A percentile compares a stretch with the other conserved stretches of the same genome.
Conservation (phyloP, 2,797 vertebrate genomes). For the Anguilla obscura region DNA sequence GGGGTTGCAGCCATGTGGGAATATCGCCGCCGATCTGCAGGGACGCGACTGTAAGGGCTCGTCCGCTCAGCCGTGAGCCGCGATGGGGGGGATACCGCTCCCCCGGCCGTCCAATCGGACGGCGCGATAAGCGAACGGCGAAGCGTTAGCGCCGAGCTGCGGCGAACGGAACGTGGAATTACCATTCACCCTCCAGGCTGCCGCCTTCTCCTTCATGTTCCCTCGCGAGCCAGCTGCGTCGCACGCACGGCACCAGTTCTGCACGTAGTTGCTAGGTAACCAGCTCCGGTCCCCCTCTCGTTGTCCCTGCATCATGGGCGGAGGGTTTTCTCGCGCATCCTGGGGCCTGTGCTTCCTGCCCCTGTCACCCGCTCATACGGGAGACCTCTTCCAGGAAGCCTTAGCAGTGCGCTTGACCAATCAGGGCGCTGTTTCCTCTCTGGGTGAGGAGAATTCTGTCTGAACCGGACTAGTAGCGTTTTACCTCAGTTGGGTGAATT, state of each 20-base stretch:
- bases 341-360: background rate
- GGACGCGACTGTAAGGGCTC: background rate
- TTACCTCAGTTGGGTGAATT: background rate
- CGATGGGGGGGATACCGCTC: background rate
- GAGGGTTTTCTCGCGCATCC: background rate
- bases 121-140: background rate
- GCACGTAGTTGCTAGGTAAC: constrained; percentile 88
- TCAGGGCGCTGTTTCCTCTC: background rate
- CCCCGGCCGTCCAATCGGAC: background rate
- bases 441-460: background rate
- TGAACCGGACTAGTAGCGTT: background rate
- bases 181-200: background rate
- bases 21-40: background rate
- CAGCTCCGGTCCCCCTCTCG: constrained; percentile 70
- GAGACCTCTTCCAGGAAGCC: background rate
- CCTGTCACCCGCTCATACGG: background rate
- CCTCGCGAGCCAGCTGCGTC: constrained; percentile 36
- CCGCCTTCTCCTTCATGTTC: constrained; percentile 13
- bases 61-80: background rate
- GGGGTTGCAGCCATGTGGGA: background rate
- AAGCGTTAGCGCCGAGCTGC: background rate
- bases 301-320: constrained; percentile 4
- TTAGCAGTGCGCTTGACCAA: background rate
- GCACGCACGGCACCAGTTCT: constrained; percentile 68
- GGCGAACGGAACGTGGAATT: background rate